Percentiles rank a stretch among this genome's conserved stretches.
These are phyloP conservation scores for Calyptomena viridis DNA, from an alignment of 2,113 vertebrate species.

Conservation along the genomic window DNA sequence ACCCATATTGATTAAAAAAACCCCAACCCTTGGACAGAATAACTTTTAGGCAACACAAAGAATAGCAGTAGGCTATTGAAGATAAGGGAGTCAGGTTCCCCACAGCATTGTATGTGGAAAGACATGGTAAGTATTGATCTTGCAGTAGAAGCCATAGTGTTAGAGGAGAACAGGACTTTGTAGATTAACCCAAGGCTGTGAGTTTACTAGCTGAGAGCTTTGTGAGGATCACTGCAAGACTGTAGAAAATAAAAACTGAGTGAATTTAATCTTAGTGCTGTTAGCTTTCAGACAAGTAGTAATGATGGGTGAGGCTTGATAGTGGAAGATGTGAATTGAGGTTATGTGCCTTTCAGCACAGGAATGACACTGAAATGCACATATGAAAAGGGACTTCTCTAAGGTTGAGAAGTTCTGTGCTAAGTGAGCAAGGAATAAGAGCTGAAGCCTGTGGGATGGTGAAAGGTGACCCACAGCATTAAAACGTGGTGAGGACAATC, in stretches of 20 bases:
- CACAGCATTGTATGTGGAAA: not conserved
- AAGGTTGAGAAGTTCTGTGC: not conserved
- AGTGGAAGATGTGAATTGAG: not conserved
- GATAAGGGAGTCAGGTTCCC: not conserved
- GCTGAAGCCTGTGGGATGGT: not conserved
- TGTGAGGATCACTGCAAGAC: not conserved
- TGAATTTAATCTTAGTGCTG: not conserved
- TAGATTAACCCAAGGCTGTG: not conserved
- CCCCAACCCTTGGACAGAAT: not conserved
- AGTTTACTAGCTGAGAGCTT: not conserved
- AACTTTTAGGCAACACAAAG: not conserved
- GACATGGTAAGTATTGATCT: not conserved
- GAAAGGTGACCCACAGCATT: not conserved
- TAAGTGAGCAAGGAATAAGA: not conserved
- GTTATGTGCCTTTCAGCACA: rapidly evolving
- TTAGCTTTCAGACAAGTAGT: not conserved
- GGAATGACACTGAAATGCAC: not conserved
- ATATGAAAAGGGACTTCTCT: not conserved
- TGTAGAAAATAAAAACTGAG: not conserved
- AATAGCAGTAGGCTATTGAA: not conserved
- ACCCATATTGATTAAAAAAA: not conserved
- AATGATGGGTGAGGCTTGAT: not conserved
- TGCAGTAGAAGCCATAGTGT: not conserved
- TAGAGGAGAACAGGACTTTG: not conserved
- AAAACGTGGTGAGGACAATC: not conserved